A percentile compares a stretch with the other conserved stretches of the same genome.
These are phyloP conservation scores for Diadegma fenestrale DNA, from an alignment of 2,888 invertebrate genomes.

Conservation along the genomic window DNA sequence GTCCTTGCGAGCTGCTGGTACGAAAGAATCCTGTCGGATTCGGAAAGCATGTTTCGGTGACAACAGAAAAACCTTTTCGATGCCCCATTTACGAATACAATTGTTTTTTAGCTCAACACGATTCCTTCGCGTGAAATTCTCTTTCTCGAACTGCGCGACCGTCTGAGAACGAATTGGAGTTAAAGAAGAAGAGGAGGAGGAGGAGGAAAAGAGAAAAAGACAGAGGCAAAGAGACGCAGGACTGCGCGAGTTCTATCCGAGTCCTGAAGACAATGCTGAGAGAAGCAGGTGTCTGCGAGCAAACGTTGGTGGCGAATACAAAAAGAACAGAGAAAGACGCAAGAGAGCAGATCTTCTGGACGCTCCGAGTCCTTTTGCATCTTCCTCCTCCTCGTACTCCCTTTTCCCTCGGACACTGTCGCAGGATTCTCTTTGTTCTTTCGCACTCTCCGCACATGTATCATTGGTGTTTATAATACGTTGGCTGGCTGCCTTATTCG, in stretches of 20 bases:
- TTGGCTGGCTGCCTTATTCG: slow-evolving; percentile 42
- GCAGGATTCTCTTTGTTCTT: slow-evolving; percentile 79
- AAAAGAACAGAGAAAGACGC: slow-evolving; percentile 72
- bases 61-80: slow-evolving; percentile 69
- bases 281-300: slow-evolving; percentile 64
- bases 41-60: slow-evolving; percentile 69
- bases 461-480: slow-evolving; percentile 51
- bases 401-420: slow-evolving; percentile 58
- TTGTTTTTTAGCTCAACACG: slow-evolving; percentile 74
- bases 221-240: background rate
- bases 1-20: slow-evolving; percentile 19
- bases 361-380: slow-evolving; percentile 41
- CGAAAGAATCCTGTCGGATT: slow-evolving; percentile 66
- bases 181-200: slow-evolving; percentile 6
- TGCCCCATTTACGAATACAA: slow-evolving; percentile 69
- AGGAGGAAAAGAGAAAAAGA: slow-evolving; percentile 10
- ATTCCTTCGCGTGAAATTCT: slow-evolving; percentile 58
- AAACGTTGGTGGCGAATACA: slow-evolving; percentile 30
- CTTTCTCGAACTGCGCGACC: slow-evolving; percentile 28
- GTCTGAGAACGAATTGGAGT: slow-evolving; percentile 56
- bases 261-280: slow-evolving; percentile 47
- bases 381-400: slow-evolving; percentile 26
- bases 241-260: slow-evolving; percentile 21
- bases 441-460: slow-evolving; percentile 74
- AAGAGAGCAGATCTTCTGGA: slow-evolving; percentile 23